A percentile compares a stretch with the other conserved stretches of the same genome.
Conservation (phyloP, 2,797 vertebrate genomes). For the Echiichthys vipera region DNA sequence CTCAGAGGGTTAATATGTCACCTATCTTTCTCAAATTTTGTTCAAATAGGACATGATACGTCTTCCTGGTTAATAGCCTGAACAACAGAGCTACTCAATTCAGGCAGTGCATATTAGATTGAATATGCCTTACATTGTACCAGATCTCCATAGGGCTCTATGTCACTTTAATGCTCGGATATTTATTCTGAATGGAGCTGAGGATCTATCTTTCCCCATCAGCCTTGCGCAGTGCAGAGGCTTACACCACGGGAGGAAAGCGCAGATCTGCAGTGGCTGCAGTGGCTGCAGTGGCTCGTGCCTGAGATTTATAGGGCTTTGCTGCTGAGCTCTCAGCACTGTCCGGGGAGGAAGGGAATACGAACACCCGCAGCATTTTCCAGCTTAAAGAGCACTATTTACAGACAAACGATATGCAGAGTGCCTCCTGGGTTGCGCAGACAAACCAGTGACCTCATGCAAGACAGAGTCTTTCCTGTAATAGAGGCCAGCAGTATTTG, state of each 20-base stretch:
- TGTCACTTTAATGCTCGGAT: slow-evolving; percentile 27
- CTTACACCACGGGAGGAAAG: slow-evolving; percentile 62
- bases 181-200: slow-evolving; percentile 27
- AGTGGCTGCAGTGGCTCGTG: slow-evolving; percentile 79
- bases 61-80: background rate
- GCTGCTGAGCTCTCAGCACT: slow-evolving; percentile 53
- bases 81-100: background rate
- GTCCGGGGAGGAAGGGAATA: slow-evolving; percentile 32
- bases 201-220: slow-evolving; percentile 49
- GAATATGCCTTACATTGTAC: background rate
- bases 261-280: slow-evolving; percentile 75
- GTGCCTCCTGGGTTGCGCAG: background rate
- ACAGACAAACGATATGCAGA: slow-evolving; percentile 37
- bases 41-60: background rate
- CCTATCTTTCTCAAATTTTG: background rate
- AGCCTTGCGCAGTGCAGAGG: slow-evolving; percentile 75
- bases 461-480: slow-evolving; percentile 26
- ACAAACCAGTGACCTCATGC: slow-evolving; percentile 46
- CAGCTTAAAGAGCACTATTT: slow-evolving; percentile 25
- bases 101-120: background rate
- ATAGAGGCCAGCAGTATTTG: slow-evolving; percentile 16
- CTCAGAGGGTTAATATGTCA: background rate
- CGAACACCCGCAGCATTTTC: slow-evolving; percentile 38
- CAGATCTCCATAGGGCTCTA: slow-evolving; percentile 7
- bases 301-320: slow-evolving; percentile 71